Conservation (phyloP, 2,888 invertebrate genomes). For the Thymelicus lineola region DNA sequence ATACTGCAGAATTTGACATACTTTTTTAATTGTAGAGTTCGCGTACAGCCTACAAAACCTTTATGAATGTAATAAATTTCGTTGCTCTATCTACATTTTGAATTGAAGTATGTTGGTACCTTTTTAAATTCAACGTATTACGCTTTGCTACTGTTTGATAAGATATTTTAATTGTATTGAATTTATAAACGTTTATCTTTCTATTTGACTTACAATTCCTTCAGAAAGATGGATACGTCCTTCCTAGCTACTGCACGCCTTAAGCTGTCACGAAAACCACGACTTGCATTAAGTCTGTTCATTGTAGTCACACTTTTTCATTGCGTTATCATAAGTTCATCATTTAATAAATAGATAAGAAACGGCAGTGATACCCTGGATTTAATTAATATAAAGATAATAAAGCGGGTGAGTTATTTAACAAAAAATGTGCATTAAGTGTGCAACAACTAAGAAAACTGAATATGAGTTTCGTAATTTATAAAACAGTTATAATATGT, state of each 20-base stretch:
- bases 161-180: slow-evolving; percentile 27
- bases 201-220: slow-evolving; percentile 15
- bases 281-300: slow-evolving; percentile 7
- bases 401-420: not conserved
- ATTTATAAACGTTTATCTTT: slow-evolving; percentile 19
- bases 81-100: not conserved
- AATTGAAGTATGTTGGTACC: not conserved
- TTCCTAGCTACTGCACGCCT: slow-evolving; percentile 8
- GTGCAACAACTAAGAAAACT: not conserved
- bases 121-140: slow-evolving; percentile 11
- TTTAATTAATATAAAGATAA: slow-evolving; percentile 1
- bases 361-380: not conserved
- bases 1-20: slow-evolving; percentile 21
- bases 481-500: not conserved
- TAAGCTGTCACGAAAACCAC: slow-evolving; percentile 27
- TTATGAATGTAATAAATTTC: slow-evolving; percentile 9
- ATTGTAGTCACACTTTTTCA: slow-evolving; percentile 5
- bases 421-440: not conserved
- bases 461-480: not conserved
- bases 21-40: slow-evolving; percentile 17
- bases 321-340: not conserved
- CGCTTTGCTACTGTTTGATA: slow-evolving; percentile 2
- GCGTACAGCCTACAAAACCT: slow-evolving; percentile 3
- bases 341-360: not conserved
- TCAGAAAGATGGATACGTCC: slow-evolving; percentile 11